Base-by-base conservation (phyloP, 2,888 invertebrate species). In the Tachina fera region DNA sequence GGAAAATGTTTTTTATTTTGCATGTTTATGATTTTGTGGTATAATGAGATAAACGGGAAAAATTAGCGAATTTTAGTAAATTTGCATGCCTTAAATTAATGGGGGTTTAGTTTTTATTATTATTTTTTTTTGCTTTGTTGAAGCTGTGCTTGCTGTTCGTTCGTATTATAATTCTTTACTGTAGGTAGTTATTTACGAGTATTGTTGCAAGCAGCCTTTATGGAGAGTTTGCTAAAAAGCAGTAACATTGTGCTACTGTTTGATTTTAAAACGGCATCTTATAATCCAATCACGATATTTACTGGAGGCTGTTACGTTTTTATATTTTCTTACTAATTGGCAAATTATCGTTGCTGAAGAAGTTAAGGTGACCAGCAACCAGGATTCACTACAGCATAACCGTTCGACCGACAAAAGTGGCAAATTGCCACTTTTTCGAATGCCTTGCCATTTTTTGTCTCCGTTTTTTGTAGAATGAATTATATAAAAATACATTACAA, bases 41-140 rank as follows among this genome's bases (percentile, higher is more conserved):
- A 90, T 90, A 91, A 91, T 91, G 91, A 90, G 90, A 91, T 91
- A 91, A 91, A 91, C 89, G 91, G 89, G 88, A 91, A 90, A 90
- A 91, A 91, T 91, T 91, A 90, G 89, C 90, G 89, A 89, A 90
- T 89, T 89, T 84, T 87, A 84, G 61, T 56, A 49, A 71, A 85
- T 85, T 85, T 87, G 78, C 83, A 83, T 84, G 87, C 47, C 58
- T 68, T 60, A 51, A 74, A 61, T 68, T 81, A 51, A 31, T 6
- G 31, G 31, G 31, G 31, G 6, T 5, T 11, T 8, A 9, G 39
- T 51, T 72, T 67, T 67, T 47, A 16, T 31, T 31, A 4, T 31
- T 31, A 39, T 47, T 14, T 31, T 31, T 22, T 47, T 14, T 71
- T 63, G 3, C 8, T 58, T 3, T 31, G 39, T 9, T 19, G 39